Conservation (phyloP, 2,888 invertebrate genomes). For the Amaurobius ferox region DNA sequence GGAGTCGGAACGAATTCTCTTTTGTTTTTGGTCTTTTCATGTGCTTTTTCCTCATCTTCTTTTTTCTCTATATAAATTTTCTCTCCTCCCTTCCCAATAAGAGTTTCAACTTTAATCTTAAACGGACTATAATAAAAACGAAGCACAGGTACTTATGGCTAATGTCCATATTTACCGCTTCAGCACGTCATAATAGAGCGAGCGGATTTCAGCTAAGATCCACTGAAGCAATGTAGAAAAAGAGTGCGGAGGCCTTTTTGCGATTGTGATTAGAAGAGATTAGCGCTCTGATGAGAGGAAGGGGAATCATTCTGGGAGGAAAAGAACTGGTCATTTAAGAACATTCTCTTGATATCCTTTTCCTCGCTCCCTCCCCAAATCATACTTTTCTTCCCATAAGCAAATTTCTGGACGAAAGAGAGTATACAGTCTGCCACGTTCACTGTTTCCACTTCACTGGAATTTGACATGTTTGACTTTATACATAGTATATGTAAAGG, state of each 20-base stretch:
- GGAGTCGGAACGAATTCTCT: conserved; percentile 31
- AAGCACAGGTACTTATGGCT: conserved; percentile 69
- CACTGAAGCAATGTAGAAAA: conserved; percentile 25
- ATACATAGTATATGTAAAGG: no score
- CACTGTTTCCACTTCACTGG: no score
- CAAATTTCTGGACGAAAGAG: conserved; percentile 4
- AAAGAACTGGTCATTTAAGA: conserved; percentile 57
- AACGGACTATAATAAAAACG: conserved; percentile 71
- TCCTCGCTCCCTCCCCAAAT: neutral
- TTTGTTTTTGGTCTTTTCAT: conserved; percentile 32
- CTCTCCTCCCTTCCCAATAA: conserved; percentile 50
- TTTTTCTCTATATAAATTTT: conserved; percentile 37
- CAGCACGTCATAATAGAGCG: conserved; percentile 71
- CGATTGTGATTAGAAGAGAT: conserved; percentile 70
- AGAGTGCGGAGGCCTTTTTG: conserved; percentile 50
- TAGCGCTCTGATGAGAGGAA: conserved; percentile 63
- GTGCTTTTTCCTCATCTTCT: conserved; percentile 31
- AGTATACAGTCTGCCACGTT: no score
- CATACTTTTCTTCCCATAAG: conserved; percentile 29
- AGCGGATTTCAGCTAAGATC: conserved; percentile 20
- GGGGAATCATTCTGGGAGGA: conserved; percentile 26
- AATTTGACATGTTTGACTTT: no score
- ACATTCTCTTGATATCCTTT: conserved; percentile 39
- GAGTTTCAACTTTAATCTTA: conserved; percentile 71
- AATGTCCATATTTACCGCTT: conserved; percentile 73